Evolutionary conservation across 1,140 invertebrate species (phyloP).

Genomic region (Leucophenga varia): DNA sequence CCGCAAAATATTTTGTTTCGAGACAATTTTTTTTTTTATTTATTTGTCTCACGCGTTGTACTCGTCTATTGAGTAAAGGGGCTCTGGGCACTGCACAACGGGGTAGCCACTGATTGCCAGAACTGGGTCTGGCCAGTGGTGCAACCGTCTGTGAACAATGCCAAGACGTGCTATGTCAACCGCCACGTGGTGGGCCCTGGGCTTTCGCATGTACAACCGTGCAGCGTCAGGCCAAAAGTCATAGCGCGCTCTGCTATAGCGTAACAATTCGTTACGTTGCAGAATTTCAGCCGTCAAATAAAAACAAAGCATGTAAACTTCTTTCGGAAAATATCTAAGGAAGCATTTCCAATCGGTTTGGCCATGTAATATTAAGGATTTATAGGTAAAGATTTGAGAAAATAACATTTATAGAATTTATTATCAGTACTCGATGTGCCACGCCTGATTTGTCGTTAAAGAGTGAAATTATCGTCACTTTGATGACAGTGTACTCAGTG

Average conservation of each 20-base stretch:
- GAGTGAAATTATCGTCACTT: conserved; percentile 49
- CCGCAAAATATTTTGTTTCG: conserved; percentile 7
- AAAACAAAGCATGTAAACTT: conserved; percentile 15
- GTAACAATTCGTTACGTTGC: conserved; percentile 33
- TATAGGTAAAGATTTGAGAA: too few relatives aligned
- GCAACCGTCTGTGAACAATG: conserved; percentile 55
- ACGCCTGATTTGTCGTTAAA: conserved; percentile 56
- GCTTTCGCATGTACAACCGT: conserved; percentile 47
- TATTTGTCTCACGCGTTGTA: conserved; percentile 11
- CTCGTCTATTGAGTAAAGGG: conserved; percentile 29
- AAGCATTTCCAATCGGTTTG: too few relatives aligned
- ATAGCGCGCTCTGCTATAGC: conserved; percentile 52
- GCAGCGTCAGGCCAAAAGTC: conserved; percentile 48
- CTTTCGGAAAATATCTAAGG: too few relatives aligned
- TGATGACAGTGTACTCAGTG: conserved; percentile 57
- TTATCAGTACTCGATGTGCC: too few relatives aligned
- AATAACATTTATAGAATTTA: too few relatives aligned
- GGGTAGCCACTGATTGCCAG: conserved; percentile 55
- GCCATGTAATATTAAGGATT: too few relatives aligned
- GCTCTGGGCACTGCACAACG: conserved; percentile 55
- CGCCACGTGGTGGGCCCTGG: conserved; percentile 56
- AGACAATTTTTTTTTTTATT: conserved; percentile 11
- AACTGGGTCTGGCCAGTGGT: conserved; percentile 56
- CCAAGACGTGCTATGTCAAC: conserved; percentile 56
- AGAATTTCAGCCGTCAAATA: conserved; percentile 35